phyloP scores from a whole-genome alignment of 2,888 invertebrate genomes.

The Oligia strigilis region DNA sequence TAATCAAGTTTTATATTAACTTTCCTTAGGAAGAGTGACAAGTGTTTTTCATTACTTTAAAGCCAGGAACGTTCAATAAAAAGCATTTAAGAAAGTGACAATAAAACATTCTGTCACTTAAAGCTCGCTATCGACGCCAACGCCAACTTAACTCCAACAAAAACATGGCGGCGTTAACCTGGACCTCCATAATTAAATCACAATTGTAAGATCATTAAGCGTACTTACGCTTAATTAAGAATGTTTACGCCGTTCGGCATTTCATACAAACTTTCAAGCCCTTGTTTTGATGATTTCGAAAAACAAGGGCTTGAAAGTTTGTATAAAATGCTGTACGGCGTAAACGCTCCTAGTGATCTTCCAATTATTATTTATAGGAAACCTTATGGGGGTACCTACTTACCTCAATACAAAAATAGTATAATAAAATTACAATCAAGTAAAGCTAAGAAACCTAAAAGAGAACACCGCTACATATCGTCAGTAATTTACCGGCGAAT shows the following conservation, averaged over 20 bases:
- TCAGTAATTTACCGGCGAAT: background rate
- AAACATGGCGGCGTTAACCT: constrained; percentile 28
- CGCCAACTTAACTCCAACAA: constrained; percentile 9
- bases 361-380: too few relatives aligned
- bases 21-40: background rate
- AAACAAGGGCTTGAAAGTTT: too few relatives aligned
- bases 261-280: too few relatives aligned
- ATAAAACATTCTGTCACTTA: constrained; percentile 27
- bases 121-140: background rate
- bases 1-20: background rate
- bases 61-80: constrained; percentile 8
- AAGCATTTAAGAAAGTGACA: constrained; percentile 25
- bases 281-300: too few relatives aligned
- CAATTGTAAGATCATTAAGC: constrained; percentile 31
- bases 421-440: background rate
- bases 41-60: constrained; percentile 7
- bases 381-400: too few relatives aligned
- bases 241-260: too few relatives aligned
- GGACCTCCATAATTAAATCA: constrained; percentile 13
- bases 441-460: background rate
- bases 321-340: too few relatives aligned
- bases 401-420: too few relatives aligned
- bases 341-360: too few relatives aligned
- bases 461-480: background rate
- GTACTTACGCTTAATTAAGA: too few relatives aligned